Percentiles rank a stretch among this genome's conserved stretches.
These are phyloP conservation scores for Zalophus californianus DNA, from an alignment of 2,797 vertebrate genomes.

Conservation along the genomic window DNA sequence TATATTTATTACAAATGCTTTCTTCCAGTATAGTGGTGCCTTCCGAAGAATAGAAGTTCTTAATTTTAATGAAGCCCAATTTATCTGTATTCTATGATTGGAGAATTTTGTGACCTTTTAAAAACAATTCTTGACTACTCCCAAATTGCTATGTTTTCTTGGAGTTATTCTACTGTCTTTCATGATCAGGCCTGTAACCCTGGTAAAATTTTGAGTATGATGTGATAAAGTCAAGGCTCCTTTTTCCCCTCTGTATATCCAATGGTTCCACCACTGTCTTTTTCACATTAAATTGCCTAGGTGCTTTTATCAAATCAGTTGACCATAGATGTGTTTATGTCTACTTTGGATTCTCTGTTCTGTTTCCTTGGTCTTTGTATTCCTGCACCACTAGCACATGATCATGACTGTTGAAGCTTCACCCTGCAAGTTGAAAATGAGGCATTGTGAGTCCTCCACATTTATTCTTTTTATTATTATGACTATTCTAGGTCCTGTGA, in stretches of 20 bases:
- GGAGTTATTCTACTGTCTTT: neutral
- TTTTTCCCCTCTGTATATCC: no score
- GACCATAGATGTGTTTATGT: neutral
- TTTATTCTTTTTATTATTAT: neutral
- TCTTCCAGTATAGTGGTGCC: neutral
- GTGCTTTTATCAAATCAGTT: no score
- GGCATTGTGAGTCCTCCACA: neutral
- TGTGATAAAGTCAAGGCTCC: no score
- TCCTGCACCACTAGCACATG: accelerated
- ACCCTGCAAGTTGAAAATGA: neutral
- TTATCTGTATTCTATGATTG: neutral
- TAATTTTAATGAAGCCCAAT: neutral
- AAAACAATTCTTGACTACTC: neutral
- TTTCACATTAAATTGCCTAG: neutral
- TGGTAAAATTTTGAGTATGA: neutral
- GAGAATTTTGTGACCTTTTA: neutral
- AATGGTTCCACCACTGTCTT: neutral
- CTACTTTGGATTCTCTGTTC: neutral
- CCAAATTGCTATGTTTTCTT: neutral
- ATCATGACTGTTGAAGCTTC: neutral
- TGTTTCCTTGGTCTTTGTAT: neutral
- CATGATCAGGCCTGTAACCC: neutral
- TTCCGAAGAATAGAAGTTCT: neutral
- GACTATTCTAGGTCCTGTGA: neutral
- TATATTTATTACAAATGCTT: neutral